phyloP scores from a whole-genome alignment of 2,797 vertebrate genomes.

The Brachymystax lenok region DNA sequence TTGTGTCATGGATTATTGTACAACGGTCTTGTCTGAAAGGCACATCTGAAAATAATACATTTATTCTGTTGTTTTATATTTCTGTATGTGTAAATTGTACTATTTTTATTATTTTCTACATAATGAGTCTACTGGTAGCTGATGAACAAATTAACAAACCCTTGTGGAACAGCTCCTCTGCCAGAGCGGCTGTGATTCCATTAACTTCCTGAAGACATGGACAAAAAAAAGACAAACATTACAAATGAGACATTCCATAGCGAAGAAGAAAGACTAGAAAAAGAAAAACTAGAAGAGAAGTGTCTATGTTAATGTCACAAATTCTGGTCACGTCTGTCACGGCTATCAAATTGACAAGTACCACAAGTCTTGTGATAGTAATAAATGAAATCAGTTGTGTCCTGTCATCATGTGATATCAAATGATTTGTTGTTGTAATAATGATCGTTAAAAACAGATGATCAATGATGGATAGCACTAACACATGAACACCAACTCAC shows the following conservation, averaged over 20 bases:
- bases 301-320: background rate
- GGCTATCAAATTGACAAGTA: background rate
- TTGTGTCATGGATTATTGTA: too few species aligned
- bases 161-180: constrained; percentile 93
- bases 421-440: background rate
- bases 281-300: background rate
- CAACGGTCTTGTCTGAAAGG: too few species aligned
- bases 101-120: background rate
- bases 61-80: too few species aligned
- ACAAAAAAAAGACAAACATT: background rate
- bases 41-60: too few species aligned
- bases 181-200: constrained; percentile 90
- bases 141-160: constrained; percentile 69
- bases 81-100: too few species aligned
- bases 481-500: background rate
- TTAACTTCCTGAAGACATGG: constrained; percentile 84
- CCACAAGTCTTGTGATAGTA: background rate
- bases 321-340: constrained; percentile 2
- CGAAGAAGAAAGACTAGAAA: constrained; percentile 14
- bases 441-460: background rate
- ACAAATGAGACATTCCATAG: background rate
- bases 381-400: background rate
- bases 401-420: background rate
- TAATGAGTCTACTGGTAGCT: background rate
- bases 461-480: background rate